These are phyloP conservation scores for Pagetopsis macropterus DNA, from an alignment of 2,797 vertebrate genomes.

Conservation along the genomic window DNA sequence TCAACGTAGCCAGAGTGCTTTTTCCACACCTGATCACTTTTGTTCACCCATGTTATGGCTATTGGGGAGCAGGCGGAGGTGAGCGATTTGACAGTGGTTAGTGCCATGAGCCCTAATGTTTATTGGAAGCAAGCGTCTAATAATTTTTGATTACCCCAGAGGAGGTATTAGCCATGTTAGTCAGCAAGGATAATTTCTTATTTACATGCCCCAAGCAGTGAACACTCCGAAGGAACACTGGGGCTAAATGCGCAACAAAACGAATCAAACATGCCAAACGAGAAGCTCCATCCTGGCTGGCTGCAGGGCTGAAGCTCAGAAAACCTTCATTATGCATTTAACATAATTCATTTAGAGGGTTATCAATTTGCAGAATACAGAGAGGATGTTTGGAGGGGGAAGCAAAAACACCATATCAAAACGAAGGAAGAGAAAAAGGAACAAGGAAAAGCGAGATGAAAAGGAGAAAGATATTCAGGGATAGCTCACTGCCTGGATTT, in stretches of 20 bases:
- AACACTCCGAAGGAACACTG: conserved; percentile 82
- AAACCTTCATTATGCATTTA: conserved; percentile 87
- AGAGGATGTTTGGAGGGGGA: conserved; percentile 78
- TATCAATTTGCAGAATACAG: conserved; percentile 87
- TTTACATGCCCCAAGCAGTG: conserved; percentile 87
- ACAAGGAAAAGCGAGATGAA: conserved; percentile 73
- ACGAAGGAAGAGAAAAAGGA: conserved; percentile 65
- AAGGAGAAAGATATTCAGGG: conserved; percentile 74
- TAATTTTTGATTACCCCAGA: conserved; percentile 89
- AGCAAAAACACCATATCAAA: conserved; percentile 73
- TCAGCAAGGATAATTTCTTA: conserved; percentile 90
- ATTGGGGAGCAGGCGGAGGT: conserved; percentile 77
- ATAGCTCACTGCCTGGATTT: conserved; percentile 59
- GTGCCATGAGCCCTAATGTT: conserved; percentile 82
- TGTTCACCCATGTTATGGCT: conserved; percentile 78
- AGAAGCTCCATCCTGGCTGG: conserved; percentile 78
- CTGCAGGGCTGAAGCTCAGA: conserved; percentile 81
- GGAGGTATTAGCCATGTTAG: conserved; percentile 88
- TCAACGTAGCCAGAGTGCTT: conserved; percentile 70
- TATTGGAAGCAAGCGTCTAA: conserved; percentile 85
- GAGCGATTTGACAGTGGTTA: conserved; percentile 80
- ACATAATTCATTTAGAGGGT: conserved; percentile 87
- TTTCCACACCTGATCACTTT: conserved; percentile 82
- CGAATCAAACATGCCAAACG: conserved; percentile 85
- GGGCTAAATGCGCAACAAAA: conserved; percentile 87